Percentiles rank a stretch among this genome's conserved stretches.
Evolutionary conservation across 64 coral and sea anemone genomes (phyloP).

Genomic region (Orbicella faveolata): DNA sequence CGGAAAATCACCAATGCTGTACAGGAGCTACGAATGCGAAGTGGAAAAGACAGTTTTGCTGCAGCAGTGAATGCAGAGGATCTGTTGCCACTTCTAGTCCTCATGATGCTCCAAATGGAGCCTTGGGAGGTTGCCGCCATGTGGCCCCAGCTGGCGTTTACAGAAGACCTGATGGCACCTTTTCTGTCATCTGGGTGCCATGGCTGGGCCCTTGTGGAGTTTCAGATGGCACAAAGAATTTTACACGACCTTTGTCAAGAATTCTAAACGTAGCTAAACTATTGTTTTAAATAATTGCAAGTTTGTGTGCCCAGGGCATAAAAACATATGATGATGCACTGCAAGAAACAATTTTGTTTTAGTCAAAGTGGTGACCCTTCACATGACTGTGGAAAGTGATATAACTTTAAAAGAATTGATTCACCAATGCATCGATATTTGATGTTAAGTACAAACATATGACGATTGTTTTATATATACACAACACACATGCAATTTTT

Average conservation of each 20-base stretch:
- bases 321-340: no score
- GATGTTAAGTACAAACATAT: no score
- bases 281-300: neutral
- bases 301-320: neutral
- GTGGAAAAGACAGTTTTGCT: conserved; percentile 61
- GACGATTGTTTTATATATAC: no score
- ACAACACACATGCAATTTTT: no score
- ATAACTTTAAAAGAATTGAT: no score
- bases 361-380: no score
- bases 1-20: conserved; percentile 85
- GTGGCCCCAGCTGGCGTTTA: conserved; percentile 74
- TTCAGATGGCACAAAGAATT: conserved; percentile 78
- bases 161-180: conserved; percentile 86
- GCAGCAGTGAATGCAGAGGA: conserved; percentile 92
- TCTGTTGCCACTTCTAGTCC: conserved; percentile 78
- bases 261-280: conserved; percentile 27
- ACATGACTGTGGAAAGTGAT: no score
- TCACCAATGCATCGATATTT: no score
- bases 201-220: conserved; percentile 89
- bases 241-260: conserved; percentile 75
- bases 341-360: no score
- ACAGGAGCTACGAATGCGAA: conserved; percentile 69
- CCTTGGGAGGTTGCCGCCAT: conserved; percentile 80
- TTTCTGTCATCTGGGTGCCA: conserved; percentile 88
- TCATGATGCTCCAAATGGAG: conserved; percentile 94